Percentiles rank a stretch among this genome's conserved stretches.
Conservation (phyloP, 2,113 vertebrate species). For the Cheirogaleus medius region DNA sequence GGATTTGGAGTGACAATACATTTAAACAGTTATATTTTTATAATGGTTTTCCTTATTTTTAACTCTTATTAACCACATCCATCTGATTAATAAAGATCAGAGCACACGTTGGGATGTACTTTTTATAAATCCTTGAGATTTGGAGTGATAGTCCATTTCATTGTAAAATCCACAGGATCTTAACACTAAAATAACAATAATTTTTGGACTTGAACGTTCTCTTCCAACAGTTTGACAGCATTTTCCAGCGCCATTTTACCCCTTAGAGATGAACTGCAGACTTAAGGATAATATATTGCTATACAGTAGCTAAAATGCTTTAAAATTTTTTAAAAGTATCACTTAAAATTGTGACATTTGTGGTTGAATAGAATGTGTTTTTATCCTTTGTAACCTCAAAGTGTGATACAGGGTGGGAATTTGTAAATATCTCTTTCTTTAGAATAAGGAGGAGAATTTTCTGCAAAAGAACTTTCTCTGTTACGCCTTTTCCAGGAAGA, state of each 20-base stretch:
- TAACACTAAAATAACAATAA: constrained; percentile 50
- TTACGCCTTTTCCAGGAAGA: constrained; percentile 21
- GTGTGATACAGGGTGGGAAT: background rate
- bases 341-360: constrained; percentile 53
- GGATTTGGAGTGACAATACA: constrained; percentile 18
- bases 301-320: constrained; percentile 59
- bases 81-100: constrained; percentile 48
- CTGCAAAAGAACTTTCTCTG: constrained; percentile 41
- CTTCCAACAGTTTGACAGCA: background rate
- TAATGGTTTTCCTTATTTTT: constrained; percentile 47
- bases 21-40: constrained; percentile 48
- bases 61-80: constrained; percentile 8
- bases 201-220: constrained; percentile 48
- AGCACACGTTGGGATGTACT: constrained; percentile 14
- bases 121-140: constrained; percentile 43
- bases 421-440: constrained; percentile 51
- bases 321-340: constrained; percentile 15
- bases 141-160: constrained; percentile 37
- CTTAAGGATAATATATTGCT: constrained; percentile 67
- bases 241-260: constrained; percentile 13
- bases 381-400: constrained; percentile 47
- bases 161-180: constrained; percentile 38
- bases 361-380: constrained; percentile 35
- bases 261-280: constrained; percentile 63
- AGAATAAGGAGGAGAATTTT: constrained; percentile 27